Conservation (phyloP, 2,888 invertebrate species). For the Pecten maximus region DNA sequence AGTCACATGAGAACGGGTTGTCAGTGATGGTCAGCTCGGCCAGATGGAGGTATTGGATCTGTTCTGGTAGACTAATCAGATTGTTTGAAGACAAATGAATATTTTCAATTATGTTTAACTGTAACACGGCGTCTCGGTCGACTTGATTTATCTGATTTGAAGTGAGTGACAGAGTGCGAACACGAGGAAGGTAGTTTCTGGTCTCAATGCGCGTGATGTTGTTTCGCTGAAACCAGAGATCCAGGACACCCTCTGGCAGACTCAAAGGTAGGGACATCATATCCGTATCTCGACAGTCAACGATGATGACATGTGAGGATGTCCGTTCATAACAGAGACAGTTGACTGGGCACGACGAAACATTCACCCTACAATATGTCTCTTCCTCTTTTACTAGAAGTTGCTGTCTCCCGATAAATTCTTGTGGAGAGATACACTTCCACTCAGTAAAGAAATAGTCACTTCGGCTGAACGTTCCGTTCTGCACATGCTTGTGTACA, state of each 20-base stretch:
- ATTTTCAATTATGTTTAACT: slow-evolving; percentile 40
- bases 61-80: slow-evolving; percentile 53
- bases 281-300: slow-evolving; percentile 57
- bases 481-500: slow-evolving; percentile 4
- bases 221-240: slow-evolving; percentile 64
- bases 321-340: slow-evolving; percentile 58
- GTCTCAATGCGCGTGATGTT: slow-evolving; percentile 55
- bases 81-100: slow-evolving; percentile 58
- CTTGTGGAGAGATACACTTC: slow-evolving; percentile 57
- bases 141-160: slow-evolving; percentile 53
- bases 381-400: slow-evolving; percentile 51
- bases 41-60: slow-evolving; percentile 49
- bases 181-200: slow-evolving; percentile 52
- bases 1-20: slow-evolving; percentile 66
- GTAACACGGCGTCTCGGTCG: slow-evolving; percentile 42
- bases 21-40: slow-evolving; percentile 48
- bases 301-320: slow-evolving; percentile 51
- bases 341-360: slow-evolving; percentile 52
- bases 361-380: slow-evolving; percentile 49
- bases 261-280: slow-evolving; percentile 46
- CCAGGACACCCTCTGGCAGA: slow-evolving; percentile 57
- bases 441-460: slow-evolving; percentile 61
- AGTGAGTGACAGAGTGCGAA: slow-evolving; percentile 54
- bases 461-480: slow-evolving; percentile 38
- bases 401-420: slow-evolving; percentile 48